Evolutionary conservation across 2,113 vertebrate genomes (phyloP).

Genomic region (Thamnophis sirtalis): DNA sequence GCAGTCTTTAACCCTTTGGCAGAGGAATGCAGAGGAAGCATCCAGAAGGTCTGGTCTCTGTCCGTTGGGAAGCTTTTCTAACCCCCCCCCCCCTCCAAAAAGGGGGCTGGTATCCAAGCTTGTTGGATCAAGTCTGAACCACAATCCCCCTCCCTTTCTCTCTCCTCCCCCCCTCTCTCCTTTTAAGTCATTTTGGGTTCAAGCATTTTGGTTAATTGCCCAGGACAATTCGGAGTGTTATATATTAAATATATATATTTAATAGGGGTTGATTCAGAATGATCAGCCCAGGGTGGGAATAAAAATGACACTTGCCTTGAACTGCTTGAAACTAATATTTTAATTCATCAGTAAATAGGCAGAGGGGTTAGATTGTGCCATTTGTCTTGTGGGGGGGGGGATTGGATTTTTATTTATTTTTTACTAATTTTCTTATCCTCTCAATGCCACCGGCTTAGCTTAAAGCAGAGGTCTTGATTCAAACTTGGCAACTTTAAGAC

Average conservation of each 20-base stretch:
- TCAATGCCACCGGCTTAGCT: not conserved
- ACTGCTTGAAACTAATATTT: not conserved
- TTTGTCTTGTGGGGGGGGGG: not conserved
- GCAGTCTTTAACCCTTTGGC: not conserved
- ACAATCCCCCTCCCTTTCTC: not conserved
- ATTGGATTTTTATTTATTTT: not conserved
- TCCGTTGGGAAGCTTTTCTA: not conserved
- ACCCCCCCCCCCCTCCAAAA: too few species aligned
- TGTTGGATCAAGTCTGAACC: not conserved
- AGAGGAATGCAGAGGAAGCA: not conserved
- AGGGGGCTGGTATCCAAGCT: not conserved
- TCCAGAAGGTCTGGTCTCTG: not conserved
- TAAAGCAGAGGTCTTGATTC: not conserved
- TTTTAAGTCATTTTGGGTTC: not conserved
- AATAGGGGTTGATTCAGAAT: not conserved
- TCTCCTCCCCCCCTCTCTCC: fast-evolving
- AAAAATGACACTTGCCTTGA: not conserved
- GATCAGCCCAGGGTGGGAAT: not conserved
- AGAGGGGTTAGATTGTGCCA: not conserved
- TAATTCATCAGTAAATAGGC: not conserved
- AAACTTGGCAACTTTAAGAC: too few species aligned
- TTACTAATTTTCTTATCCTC: not conserved
- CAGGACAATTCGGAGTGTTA: too few species aligned
- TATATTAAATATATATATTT: not conserved
- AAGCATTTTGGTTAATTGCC: not conserved